Evolutionary conservation across 2,888 invertebrate species (phyloP), one percentile per base, ranked within the genome.

Genomic region (Xanthia icteritia): DNA sequence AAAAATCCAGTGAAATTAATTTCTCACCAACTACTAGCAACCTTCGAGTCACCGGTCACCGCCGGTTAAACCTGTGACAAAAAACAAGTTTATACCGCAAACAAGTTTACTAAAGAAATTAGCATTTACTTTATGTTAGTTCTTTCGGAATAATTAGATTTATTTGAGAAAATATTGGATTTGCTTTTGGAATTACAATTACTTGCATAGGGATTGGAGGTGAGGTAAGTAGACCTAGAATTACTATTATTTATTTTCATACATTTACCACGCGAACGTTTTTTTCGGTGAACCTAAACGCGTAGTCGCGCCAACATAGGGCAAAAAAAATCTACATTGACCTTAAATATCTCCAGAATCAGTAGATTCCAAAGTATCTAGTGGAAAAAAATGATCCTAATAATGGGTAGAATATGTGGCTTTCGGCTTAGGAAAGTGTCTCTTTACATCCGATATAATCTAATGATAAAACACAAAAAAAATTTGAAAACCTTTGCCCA

Each of bases 51-150:
- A 67, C 65, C 68, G 83, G n/a, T n/a, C n/a, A n/a, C n/a, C 31
- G 2, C 54, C 36, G 61, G 71, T 66, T 61, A 73, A 86, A 86
- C 73, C 78, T 69, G 66, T 61, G 75, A 81, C 86, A 76, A 76
- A 86, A 84, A 85, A 78, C 68, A 76, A 78, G 42, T 81, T 70
- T 23, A 51, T 31, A 63, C 67, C 65, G 48, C 85, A 86, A 86
- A 85, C 76, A 84, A 81, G 31, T 86, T 84, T 79, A 72, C 73
- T 17, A 65, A 86, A 83, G 63, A 78, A 85, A 85, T 86, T 84
- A 78, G 56, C 71, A 83, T 84, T 84, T 74, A 73, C 81, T 73
- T 78, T 72, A 48, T 63, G 69, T 27, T 70, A 67, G 31, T 84
- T 80, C 51, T 71, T 86, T 73, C 51, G 45, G 23, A 64, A 76